phyloP scores from a whole-genome alignment of 2,888 invertebrate genomes.

The Agonum fuliginosum region DNA sequence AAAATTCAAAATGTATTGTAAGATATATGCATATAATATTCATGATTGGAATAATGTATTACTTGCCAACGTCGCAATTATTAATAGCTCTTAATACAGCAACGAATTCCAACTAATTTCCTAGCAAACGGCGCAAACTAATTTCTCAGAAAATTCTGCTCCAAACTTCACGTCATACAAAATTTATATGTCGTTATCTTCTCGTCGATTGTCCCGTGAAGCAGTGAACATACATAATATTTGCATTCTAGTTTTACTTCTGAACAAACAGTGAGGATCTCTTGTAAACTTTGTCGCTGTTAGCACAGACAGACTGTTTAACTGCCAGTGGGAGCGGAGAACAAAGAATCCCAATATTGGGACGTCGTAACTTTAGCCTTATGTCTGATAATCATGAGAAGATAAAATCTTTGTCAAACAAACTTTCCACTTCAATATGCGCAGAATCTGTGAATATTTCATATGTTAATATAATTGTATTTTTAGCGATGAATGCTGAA shows the following conservation, averaged over 20 bases:
- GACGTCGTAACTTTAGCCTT: neutral
- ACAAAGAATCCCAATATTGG: conserved; percentile 8
- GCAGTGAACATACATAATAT: conserved; percentile 24
- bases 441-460: conserved; percentile 12
- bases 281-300: conserved; percentile 13
- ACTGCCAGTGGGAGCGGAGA: neutral
- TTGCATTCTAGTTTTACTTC: conserved; percentile 34
- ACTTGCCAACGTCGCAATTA: neutral
- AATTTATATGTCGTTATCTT: conserved; percentile 29
- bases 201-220: conserved; percentile 8
- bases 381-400: neutral
- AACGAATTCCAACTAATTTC: neutral
- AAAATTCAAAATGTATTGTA: neutral
- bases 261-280: conserved; percentile 24
- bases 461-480: conserved; percentile 23
- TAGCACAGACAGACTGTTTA: neutral
- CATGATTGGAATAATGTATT: conserved; percentile 20
- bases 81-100: conserved; percentile 28
- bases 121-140: conserved; percentile 12
- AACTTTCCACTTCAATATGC: conserved; percentile 23
- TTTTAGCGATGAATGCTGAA: conserved; percentile 20
- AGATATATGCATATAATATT: conserved; percentile 12
- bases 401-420: conserved; percentile 34
- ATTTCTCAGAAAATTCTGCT: conserved; percentile 6
- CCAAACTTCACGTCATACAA: conserved; percentile 7